Percentiles rank a stretch among this genome's conserved stretches.
Conservation (phyloP, 2,888 invertebrate genomes). For the Folsomia candida region DNA sequence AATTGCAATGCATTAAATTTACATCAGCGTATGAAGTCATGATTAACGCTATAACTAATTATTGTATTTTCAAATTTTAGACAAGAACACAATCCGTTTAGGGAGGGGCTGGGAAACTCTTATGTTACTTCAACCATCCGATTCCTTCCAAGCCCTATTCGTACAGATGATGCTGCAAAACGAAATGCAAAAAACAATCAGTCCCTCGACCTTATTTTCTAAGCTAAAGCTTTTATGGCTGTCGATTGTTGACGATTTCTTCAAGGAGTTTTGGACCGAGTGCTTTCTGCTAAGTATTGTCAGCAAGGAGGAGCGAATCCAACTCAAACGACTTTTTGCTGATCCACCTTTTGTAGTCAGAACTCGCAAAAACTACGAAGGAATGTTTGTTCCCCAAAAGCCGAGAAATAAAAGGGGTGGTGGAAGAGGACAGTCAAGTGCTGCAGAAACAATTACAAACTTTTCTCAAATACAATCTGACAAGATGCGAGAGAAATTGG, state of each 20-base stretch:
- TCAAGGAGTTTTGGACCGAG: neutral
- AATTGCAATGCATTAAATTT: slow-evolving; percentile 1
- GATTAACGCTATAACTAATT: no score
- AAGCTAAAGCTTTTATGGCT: slow-evolving; percentile 15
- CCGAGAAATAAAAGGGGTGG: neutral
- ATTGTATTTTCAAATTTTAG: slow-evolving; percentile 9
- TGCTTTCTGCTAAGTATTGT: neutral
- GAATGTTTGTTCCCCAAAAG: neutral
- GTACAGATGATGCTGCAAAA: neutral
- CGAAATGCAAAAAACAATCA: neutral
- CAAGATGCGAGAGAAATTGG: neutral
- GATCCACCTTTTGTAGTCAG: neutral
- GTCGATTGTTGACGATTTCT: slow-evolving; percentile 13
- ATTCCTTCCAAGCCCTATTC: slow-evolving; percentile 6
- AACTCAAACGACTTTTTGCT: neutral
- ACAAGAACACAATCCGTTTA: slow-evolving; percentile 19
- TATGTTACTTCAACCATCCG: slow-evolving; percentile 12
- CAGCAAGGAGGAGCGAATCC: neutral
- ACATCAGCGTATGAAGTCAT: slow-evolving; percentile 9
- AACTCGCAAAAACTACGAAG: neutral
- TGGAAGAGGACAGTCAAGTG: neutral
- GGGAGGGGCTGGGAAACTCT: slow-evolving; percentile 27
- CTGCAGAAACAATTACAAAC: neutral
- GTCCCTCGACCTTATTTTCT: neutral
- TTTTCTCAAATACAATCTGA: no score